phyloP scores from a whole-genome alignment of 23 tunicate genomes.

The Ciona savignyi region DNA sequence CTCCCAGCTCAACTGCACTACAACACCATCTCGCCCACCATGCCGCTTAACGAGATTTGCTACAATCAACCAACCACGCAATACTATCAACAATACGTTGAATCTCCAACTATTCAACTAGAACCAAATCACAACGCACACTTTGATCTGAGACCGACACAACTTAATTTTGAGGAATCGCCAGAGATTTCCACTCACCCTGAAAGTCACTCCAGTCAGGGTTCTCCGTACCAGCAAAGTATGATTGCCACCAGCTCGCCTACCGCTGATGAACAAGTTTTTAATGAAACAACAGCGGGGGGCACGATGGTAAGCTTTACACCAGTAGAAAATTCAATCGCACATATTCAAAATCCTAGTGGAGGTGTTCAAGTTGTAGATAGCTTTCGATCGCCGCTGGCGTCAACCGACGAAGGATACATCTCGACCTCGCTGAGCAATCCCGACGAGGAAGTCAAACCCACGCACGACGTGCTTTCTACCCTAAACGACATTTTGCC shows the following conservation, averaged over 20 bases:
- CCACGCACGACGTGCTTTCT: neutral
- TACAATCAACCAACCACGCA: neutral
- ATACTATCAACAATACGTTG: neutral
- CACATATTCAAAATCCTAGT: neutral
- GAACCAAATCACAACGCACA: neutral
- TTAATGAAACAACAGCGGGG: neutral
- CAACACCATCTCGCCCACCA: neutral
- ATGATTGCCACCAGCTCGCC: neutral
- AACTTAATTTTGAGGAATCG: neutral
- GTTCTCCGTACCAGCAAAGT: neutral
- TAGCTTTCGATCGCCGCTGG: neutral
- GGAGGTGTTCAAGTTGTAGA: neutral
- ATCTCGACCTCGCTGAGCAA: conserved; percentile 14
- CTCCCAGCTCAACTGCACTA: neutral
- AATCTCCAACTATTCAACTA: neutral
- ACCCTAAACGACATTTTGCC: neutral
- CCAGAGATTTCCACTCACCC: neutral
- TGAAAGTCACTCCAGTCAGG: neutral
- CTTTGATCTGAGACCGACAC: neutral
- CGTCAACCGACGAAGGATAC: conserved; percentile 19
- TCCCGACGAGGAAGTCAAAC: conserved; percentile 9
- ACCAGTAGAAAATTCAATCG: neutral
- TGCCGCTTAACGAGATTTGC: neutral
- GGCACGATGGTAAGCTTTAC: neutral
- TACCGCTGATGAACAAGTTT: neutral